These are phyloP conservation scores for Caenorhabditis afra DNA, from an alignment of 2,888 invertebrate genomes.

Conservation along the genomic window DNA sequence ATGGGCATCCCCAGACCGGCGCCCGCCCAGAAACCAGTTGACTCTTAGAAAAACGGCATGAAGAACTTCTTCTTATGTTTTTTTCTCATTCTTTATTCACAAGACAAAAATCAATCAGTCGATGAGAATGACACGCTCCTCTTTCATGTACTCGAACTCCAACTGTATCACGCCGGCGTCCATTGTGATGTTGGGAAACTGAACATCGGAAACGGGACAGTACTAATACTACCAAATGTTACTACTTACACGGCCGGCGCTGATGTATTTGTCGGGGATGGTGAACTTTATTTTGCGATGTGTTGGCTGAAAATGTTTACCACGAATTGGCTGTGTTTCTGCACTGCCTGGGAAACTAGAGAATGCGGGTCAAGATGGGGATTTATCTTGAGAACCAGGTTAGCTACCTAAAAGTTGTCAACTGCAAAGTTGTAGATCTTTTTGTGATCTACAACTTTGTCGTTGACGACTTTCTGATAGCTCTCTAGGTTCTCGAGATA, in stretches of 20 bases:
- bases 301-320: constrained; percentile 57
- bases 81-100: too few species aligned
- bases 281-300: constrained; percentile 68
- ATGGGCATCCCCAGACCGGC: constrained; percentile 90
- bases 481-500: too few species aligned
- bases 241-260: constrained; percentile 58
- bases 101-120: constrained; percentile 30
- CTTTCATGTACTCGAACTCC: constrained; percentile 65
- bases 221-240: neutral
- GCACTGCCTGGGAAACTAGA: too few species aligned
- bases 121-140: constrained; percentile 55
- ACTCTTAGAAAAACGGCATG: constrained; percentile 85
- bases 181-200: constrained; percentile 67
- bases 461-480: too few species aligned
- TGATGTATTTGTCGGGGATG: constrained; percentile 68
- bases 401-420: too few species aligned
- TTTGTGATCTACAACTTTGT: too few species aligned
- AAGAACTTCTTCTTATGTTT: neutral
- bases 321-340: too few species aligned
- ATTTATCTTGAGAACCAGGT: too few species aligned
- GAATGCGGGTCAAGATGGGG: too few species aligned
- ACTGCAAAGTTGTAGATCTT: too few species aligned
- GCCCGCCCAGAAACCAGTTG: constrained; percentile 96
- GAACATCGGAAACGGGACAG: constrained; percentile 2
- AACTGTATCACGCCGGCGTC: constrained; percentile 71